Conservation (phyloP, 1,140 invertebrate genomes). For the Venustaconcha ellipsiformis region DNA sequence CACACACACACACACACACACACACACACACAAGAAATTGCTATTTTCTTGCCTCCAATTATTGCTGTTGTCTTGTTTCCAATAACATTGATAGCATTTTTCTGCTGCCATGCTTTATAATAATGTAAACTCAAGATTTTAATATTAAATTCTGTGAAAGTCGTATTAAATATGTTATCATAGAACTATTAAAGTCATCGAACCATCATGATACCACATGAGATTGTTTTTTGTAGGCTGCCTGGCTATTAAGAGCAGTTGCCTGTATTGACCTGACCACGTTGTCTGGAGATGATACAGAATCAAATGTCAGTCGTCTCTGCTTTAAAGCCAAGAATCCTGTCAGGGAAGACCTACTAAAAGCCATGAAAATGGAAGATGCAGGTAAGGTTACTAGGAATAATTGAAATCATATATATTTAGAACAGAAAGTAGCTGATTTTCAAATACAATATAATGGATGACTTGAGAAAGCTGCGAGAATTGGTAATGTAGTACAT, state of each 20-base stretch:
- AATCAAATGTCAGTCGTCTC: conserved; percentile 79
- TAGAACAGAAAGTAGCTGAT: no score
- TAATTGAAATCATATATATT: no score
- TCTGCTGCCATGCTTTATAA: neutral
- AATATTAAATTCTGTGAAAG: neutral
- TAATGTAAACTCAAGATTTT: neutral
- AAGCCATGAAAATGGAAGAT: conserved; percentile 62
- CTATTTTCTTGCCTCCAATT: no score
- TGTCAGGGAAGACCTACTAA: conserved; percentile 69
- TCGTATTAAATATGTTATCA: neutral
- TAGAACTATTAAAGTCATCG: neutral
- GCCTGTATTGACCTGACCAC: conserved; percentile 94
- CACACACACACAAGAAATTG: no score
- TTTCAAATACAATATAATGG: no score
- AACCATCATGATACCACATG: neutral
- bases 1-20: no score
- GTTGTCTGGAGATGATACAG: conserved; percentile 88
- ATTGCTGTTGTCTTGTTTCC: no score
- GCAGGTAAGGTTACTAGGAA: conserved; percentile 33
- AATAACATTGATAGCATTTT: neutral
- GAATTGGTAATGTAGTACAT: no score
- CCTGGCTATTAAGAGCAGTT: conserved; percentile 85
- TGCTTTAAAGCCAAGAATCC: conserved; percentile 82
- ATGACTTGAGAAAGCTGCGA: no score
- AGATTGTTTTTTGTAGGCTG: conserved; percentile 69